Evolutionary conservation across 1,140 invertebrate genomes (phyloP).

Genomic region (Belonocnema kinseyi): DNA sequence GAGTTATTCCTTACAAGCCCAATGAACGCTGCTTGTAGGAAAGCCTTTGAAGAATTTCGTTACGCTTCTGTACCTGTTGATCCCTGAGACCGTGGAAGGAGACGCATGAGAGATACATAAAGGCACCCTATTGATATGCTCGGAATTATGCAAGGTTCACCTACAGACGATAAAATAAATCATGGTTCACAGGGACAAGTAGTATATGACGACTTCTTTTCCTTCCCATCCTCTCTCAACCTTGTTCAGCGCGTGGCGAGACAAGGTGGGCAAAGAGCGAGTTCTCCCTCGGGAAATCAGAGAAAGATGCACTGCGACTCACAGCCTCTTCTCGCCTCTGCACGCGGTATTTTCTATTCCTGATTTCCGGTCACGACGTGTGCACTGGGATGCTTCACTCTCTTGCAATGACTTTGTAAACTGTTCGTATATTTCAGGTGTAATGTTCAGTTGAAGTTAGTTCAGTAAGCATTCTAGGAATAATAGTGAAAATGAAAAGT

Average conservation of each 20-base stretch:
- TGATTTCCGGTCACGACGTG: conserved; percentile 25
- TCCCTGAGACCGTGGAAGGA: neutral
- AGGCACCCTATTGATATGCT: neutral
- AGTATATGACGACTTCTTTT: neutral
- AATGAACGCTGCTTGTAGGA: neutral
- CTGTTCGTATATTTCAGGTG: too few species aligned
- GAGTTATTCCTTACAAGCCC: neutral
- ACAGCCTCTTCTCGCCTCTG: neutral
- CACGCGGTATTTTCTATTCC: neutral
- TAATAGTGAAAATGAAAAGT: too few species aligned
- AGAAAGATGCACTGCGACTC: conserved; percentile 18
- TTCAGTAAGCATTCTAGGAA: too few species aligned
- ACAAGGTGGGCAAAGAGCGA: neutral
- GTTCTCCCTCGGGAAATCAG: conserved; percentile 10
- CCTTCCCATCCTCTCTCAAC: neutral
- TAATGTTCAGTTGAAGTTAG: too few species aligned
- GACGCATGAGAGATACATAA: conserved; percentile 1
- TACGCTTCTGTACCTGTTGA: conserved; percentile 19
- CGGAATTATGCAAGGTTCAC: conserved; percentile 3
- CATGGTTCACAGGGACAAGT: neutral
- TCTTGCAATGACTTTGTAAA: too few species aligned
- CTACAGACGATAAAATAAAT: conserved; percentile 10
- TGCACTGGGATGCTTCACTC: neutral
- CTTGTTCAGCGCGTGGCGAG: neutral
- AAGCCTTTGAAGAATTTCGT: neutral